Percentiles rank a stretch among this genome's conserved stretches.
Evolutionary conservation across 2,113 vertebrate genomes (phyloP).

Genomic region (Pterocles burchelli): DNA sequence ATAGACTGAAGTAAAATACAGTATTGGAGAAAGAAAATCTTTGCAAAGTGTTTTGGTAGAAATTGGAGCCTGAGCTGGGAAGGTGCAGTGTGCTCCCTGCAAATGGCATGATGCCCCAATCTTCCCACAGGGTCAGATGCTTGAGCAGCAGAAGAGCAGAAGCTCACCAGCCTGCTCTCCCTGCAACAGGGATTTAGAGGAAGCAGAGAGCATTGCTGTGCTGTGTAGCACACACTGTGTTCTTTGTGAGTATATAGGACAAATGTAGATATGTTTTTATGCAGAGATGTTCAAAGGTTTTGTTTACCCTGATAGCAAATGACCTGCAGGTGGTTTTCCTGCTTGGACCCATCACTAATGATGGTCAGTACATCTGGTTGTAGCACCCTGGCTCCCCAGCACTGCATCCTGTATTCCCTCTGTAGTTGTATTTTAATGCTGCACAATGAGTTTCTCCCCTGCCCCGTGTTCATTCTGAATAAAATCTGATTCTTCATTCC

Average conservation of each 20-base stretch:
- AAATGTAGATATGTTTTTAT: not conserved
- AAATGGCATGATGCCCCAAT: too few relatives aligned
- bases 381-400: not conserved
- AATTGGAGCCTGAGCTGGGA: not conserved
- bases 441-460: not conserved
- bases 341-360: not conserved
- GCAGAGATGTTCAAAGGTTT: not conserved
- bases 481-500: not conserved
- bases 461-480: not conserved
- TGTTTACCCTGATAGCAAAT: not conserved
- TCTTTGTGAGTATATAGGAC: not conserved
- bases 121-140: too few relatives aligned
- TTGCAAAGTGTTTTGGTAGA: not conserved
- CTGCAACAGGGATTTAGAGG: not conserved
- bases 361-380: too few relatives aligned
- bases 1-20: not conserved
- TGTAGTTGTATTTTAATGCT: not conserved
- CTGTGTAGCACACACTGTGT: accelerated
- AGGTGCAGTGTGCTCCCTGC: not conserved
- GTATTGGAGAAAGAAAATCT: not conserved
- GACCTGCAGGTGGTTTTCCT: not conserved
- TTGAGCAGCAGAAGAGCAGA: not conserved
- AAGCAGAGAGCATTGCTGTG: too few relatives aligned
- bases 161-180: accelerated
- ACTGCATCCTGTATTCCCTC: not conserved